Base-by-base conservation (phyloP, 2,797 vertebrate species). In the Muscicapa striata region DNA sequence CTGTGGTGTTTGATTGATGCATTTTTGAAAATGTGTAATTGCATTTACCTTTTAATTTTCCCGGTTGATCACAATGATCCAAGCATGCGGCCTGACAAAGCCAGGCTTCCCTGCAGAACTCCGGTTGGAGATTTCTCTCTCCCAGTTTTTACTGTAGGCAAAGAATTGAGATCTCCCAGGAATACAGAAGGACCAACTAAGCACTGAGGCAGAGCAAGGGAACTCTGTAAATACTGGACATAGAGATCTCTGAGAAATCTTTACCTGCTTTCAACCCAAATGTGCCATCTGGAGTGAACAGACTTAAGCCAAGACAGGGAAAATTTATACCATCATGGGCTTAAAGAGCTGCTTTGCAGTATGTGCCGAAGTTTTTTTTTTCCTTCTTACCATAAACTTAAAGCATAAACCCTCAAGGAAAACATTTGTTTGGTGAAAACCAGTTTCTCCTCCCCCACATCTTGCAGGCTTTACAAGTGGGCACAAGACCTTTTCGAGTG, bases 191-290 rank as follows among this genome's bases (percentile, higher is more conserved):
- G 55, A 36, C 40, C 67, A 64, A 11, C 41, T 66, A 58, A 92
- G 73, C 82, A 69, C 58, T 38, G 66, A 87, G 55, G 54, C 5
- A 19, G 68, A 86, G 51, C 34, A 83, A 78, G 40, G 19, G 52
- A 90, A 19, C 52, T 67, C 59, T 73, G 45, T 63, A 78, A 88
- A 74, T 89, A 68, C 29, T 77, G 78, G 80, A 74, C 88, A 64
- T 3, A 55, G 73, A 74, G 38, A 51, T 40, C 17, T 86, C 79
- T 92, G 69, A 94, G 82, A 82, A 89, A 70, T 79, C 58, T 87
- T 93, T 73, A 94, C 93, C 93, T 95, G 67, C 67, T 84, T 76
- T 81, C 80, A 86, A 70, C 80, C 14, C 67, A 82, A 84, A 90
- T 41, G 45, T 86, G 54, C 82, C 87, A 78, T 91, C 93, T 94